A percentile compares a stretch with the other conserved stretches of the same genome.
Evolutionary conservation across 2,113 vertebrate genomes (phyloP).

Genomic region (Acanthisitta chloris): DNA sequence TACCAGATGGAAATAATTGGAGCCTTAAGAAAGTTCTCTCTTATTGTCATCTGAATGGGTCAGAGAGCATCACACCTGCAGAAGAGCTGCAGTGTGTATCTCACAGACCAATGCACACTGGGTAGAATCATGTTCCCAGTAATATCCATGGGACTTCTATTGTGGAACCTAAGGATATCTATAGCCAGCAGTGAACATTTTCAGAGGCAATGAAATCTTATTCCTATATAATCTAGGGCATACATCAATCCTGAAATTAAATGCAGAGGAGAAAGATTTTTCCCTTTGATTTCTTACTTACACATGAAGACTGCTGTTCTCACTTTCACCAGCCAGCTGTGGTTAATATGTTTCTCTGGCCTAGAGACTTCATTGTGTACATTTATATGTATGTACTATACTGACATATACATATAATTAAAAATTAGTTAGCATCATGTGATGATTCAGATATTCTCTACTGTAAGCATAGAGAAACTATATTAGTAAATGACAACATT

Average conservation of each 20-base stretch:
- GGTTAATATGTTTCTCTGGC: neutral
- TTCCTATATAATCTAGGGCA: neutral
- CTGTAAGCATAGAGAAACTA: neutral
- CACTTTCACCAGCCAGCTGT: neutral
- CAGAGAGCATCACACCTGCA: neutral
- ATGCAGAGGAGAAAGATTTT: neutral
- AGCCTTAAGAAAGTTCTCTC: constrained; percentile 4
- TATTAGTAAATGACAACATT: neutral
- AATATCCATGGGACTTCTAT: neutral
- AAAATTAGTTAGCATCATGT: neutral
- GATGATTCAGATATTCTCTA: neutral
- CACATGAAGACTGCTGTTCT: neutral
- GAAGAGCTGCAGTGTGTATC: neutral
- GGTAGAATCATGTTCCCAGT: neutral
- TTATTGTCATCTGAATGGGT: neutral
- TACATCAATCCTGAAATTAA: neutral
- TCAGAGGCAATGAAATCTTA: neutral
- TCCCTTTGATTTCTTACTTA: neutral
- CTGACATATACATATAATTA: neutral
- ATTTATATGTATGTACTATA: neutral
- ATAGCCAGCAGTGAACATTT: neutral
- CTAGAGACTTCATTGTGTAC: neutral
- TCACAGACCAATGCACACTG: neutral
- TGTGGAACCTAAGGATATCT: neutral
- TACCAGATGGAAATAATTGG: neutral